Percentiles rank a stretch among this genome's conserved stretches.
Conservation (phyloP, 2,113 vertebrate genomes). For the Eclectus roratus region DNA sequence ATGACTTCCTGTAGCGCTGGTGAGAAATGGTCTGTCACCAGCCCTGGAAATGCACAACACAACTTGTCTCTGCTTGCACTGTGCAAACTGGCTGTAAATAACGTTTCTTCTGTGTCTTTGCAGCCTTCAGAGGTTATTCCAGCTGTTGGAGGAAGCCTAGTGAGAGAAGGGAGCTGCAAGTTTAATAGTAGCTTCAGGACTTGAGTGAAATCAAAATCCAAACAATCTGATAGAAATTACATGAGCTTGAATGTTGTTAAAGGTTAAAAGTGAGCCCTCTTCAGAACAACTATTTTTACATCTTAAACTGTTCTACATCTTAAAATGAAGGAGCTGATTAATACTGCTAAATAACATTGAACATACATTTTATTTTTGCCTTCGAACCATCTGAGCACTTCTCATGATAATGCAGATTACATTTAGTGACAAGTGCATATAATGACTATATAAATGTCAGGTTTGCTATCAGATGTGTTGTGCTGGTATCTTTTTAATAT, state of each 20-base stretch:
- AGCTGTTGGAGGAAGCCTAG: slow-evolving; percentile 36
- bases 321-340: slow-evolving; percentile 59
- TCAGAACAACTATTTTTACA: not conserved
- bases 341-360: slow-evolving; percentile 45
- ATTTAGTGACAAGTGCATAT: slow-evolving; percentile 28
- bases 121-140: slow-evolving; percentile 46
- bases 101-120: slow-evolving; percentile 10
- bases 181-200: slow-evolving; percentile 64
- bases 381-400: slow-evolving; percentile 10
- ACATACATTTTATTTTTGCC: slow-evolving; percentile 27
- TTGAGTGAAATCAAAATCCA: slow-evolving; percentile 53
- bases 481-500: not conserved
- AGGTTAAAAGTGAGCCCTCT: slow-evolving; percentile 58
- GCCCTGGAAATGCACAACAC: not conserved
- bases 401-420: slow-evolving; percentile 21
- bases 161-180: slow-evolving; percentile 41
- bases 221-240: slow-evolving; percentile 45
- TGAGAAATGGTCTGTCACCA: slow-evolving; percentile 46
- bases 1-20: slow-evolving; percentile 11
- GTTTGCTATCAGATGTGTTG: slow-evolving; percentile 14
- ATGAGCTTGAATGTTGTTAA: not conserved
- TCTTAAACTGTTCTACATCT: slow-evolving; percentile 8
- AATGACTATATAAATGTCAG: slow-evolving; percentile 44
- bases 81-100: not conserved
- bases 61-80: slow-evolving; percentile 31